Evolutionary conservation across 1,140 invertebrate species (phyloP), one percentile per base, ranked within the genome.

Genomic region (Zophobas atratus): DNA sequence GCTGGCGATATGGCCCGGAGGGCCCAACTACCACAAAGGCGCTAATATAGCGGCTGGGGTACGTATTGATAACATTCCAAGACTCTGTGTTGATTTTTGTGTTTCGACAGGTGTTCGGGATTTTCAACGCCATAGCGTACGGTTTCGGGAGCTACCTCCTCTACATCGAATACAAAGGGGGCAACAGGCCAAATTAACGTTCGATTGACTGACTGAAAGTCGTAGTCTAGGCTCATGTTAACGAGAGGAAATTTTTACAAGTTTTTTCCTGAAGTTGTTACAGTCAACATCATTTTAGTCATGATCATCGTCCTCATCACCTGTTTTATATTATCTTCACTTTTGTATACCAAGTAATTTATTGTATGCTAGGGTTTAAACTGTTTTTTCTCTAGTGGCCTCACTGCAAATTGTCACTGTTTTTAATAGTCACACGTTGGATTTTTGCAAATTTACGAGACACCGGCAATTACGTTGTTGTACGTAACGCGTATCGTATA

Each of bases 51-150:
- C 92, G 20, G 94, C 93, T 78, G 94, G 93, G 83, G 94, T 94
- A 89, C 90, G 90, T 36, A n/a, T 60, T 78, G 67, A 75, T 36
- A 78, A 49, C 49, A 56, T 60, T 55, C 38, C 20, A 75, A 49
- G 33, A 76, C 67, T 63, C 36, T 35, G 32, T 79, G 56, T 81
- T 83, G 82, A 60, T 86, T 84, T 85, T 89, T 88, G 33, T 20
- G 20, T 20, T 20, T 20, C 20, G 20, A 20, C 86, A 95, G 94
- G 89, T 93, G 33, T 95, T 96, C 83, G 95, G 94, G 76, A 86
- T 96, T 0, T 92, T 96, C 86, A 96, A 95, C 85, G 92, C 92
- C n/a, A 76, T 93, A 46, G 93, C 91, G 2, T 97, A 96, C 81
- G 94, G 88, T 1, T 91, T 91, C 49, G 94, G 93, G 70, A 87